Conservation (phyloP, 1,140 invertebrate genomes). For the Mesaphorura yosii region DNA sequence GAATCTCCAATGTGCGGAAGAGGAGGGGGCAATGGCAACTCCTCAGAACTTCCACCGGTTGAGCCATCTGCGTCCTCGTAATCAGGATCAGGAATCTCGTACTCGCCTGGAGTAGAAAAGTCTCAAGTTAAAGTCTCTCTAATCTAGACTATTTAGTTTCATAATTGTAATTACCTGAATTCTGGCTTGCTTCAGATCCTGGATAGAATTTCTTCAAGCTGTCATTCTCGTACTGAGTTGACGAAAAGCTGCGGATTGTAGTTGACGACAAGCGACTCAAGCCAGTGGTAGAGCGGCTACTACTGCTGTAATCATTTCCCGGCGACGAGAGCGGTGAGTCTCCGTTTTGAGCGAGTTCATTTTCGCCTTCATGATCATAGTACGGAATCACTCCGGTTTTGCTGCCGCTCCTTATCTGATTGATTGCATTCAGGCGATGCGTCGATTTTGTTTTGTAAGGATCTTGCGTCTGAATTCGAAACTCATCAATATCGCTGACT, state of each 20-base stretch:
- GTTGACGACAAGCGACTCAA: too few relatives aligned
- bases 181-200: slow-evolving; percentile 4
- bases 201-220: slow-evolving; percentile 4
- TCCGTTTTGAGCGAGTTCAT: background rate
- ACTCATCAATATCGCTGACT: slow-evolving; percentile 28
- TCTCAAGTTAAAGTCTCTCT: background rate
- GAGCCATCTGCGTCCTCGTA: slow-evolving; percentile 20
- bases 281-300: background rate
- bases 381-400: too few relatives aligned
- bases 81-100: slow-evolving; percentile 28
- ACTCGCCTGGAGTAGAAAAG: slow-evolving; percentile 10
- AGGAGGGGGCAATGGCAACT: slow-evolving; percentile 8
- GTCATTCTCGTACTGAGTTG: too few relatives aligned
- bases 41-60: slow-evolving; percentile 18
- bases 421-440: background rate
- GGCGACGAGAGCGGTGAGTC: background rate
- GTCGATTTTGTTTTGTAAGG: slow-evolving; percentile 18
- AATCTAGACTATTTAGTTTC: background rate
- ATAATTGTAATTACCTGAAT: background rate
- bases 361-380: background rate
- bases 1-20: slow-evolving; percentile 5
- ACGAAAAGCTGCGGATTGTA: too few relatives aligned
- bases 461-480: slow-evolving; percentile 25
- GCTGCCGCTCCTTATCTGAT: too few relatives aligned
- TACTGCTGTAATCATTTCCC: background rate